Percentiles rank a stretch among this genome's conserved stretches.
Evolutionary conservation across 2,113 vertebrate genomes (phyloP).

Genomic region (Podarcis cretensis): DNA sequence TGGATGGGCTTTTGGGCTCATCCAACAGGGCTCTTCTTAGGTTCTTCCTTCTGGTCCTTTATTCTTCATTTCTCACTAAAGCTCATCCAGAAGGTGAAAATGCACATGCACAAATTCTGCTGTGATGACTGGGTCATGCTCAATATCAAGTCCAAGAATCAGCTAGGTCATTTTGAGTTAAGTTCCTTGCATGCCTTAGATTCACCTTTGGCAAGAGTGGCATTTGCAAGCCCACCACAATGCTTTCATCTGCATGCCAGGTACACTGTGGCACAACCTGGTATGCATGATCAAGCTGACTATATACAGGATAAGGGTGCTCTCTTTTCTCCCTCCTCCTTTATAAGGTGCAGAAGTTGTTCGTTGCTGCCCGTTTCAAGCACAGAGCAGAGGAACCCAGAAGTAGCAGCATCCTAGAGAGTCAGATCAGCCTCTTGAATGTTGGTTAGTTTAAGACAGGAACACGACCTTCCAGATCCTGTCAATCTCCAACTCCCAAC

Average conservation of each 20-base stretch:
- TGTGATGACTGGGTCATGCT: background rate
- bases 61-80: background rate
- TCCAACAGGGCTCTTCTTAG: no score
- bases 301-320: background rate
- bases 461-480: no score
- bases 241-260: background rate
- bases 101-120: background rate
- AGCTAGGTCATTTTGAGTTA: background rate
- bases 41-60: background rate
- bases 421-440: background rate
- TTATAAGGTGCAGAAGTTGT: background rate
- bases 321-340: background rate
- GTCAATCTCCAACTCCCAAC: no score
- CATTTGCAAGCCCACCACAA: background rate
- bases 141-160: background rate
- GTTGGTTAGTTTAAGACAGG: background rate
- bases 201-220: background rate
- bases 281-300: background rate
- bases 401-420: background rate
- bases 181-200: background rate
- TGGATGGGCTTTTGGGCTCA: background rate
- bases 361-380: background rate
- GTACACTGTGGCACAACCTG: background rate
- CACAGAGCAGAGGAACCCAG: background rate
- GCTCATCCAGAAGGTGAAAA: no score